Conservation (phyloP, 2,888 invertebrate genomes). For the Drosophila histrio region DNA sequence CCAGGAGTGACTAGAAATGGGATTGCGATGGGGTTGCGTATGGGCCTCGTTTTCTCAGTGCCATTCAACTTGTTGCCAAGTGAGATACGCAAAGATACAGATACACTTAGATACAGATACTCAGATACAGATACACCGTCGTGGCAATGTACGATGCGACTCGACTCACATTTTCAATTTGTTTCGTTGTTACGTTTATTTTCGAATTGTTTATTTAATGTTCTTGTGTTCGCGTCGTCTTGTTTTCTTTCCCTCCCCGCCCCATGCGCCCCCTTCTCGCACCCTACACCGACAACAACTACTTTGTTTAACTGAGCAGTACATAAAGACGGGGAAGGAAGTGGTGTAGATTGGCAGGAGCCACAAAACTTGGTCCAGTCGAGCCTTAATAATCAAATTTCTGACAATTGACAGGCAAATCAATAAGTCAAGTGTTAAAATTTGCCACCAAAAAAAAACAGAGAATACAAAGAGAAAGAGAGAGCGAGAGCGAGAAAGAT, state of each 20-base stretch:
- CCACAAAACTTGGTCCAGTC: slow-evolving; percentile 48
- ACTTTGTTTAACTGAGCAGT: background rate
- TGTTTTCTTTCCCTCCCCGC: slow-evolving; percentile 14
- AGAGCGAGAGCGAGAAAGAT: background rate
- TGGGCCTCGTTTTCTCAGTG: slow-evolving; percentile 37
- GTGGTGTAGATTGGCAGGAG: background rate
- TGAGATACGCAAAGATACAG: slow-evolving; percentile 46
- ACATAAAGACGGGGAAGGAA: background rate
- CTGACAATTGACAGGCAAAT: slow-evolving; percentile 59
- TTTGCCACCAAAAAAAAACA: slow-evolving; percentile 16
- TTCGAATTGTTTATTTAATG: slow-evolving; percentile 75
- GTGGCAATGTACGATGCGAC: slow-evolving; percentile 58
- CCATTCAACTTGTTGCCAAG: slow-evolving; percentile 76
- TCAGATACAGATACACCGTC: slow-evolving; percentile 29
- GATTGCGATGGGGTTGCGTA: slow-evolving; percentile 17
- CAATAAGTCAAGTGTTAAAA: slow-evolving; percentile 68
- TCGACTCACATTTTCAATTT: slow-evolving; percentile 62
- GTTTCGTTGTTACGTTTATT: slow-evolving; percentile 72
- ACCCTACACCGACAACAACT: background rate
- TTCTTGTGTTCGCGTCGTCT: slow-evolving; percentile 47
- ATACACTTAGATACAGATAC: slow-evolving; percentile 46
- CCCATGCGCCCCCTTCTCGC: background rate
- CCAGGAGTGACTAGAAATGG: slow-evolving; percentile 45
- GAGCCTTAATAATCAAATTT: slow-evolving; percentile 60
- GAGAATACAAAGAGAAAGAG: background rate